phyloP scores from a whole-genome alignment of 1,140 invertebrate species.

The Thaumetopoea pityocampa region DNA sequence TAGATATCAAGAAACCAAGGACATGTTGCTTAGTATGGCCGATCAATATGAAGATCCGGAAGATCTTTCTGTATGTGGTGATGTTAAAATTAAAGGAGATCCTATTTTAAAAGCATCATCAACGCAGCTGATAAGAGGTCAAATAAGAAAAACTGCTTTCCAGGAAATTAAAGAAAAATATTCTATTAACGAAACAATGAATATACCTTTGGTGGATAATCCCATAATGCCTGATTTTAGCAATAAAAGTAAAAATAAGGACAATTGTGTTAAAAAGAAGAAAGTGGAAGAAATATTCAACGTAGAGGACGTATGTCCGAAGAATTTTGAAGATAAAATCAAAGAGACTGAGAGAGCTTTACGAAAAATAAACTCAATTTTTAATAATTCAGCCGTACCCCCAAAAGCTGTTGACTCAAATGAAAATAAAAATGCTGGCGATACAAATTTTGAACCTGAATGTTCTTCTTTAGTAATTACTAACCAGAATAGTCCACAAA shows the following conservation, averaged over 20 bases:
- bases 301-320: slow-evolving; percentile 31
- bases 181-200: slow-evolving; percentile 53
- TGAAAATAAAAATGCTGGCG: neutral
- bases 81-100: slow-evolving; percentile 25
- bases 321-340: slow-evolving; percentile 48
- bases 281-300: slow-evolving; percentile 24
- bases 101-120: slow-evolving; percentile 54
- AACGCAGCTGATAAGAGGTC: slow-evolving; percentile 33
- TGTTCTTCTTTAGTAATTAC: neutral
- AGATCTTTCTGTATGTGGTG: slow-evolving; percentile 6
- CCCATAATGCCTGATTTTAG: slow-evolving; percentile 36
- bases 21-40: slow-evolving; percentile 53
- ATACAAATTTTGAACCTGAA: neutral
- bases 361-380: slow-evolving; percentile 44
- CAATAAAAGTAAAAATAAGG: slow-evolving; percentile 20
- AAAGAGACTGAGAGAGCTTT: slow-evolving; percentile 55
- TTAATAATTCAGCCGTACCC: slow-evolving; percentile 21
- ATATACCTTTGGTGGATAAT: slow-evolving; percentile 53
- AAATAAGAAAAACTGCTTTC: slow-evolving; percentile 28
- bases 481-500: slow-evolving; percentile 5
- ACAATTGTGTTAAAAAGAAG: slow-evolving; percentile 11
- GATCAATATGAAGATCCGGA: slow-evolving; percentile 49
- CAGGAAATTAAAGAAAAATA: slow-evolving; percentile 52
- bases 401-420: neutral
- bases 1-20: slow-evolving; percentile 58